A percentile compares a stretch with the other conserved stretches of the same genome.
phyloP scores from a whole-genome alignment of 2,888 invertebrate species.

The Carpatolechia fugitivella region DNA sequence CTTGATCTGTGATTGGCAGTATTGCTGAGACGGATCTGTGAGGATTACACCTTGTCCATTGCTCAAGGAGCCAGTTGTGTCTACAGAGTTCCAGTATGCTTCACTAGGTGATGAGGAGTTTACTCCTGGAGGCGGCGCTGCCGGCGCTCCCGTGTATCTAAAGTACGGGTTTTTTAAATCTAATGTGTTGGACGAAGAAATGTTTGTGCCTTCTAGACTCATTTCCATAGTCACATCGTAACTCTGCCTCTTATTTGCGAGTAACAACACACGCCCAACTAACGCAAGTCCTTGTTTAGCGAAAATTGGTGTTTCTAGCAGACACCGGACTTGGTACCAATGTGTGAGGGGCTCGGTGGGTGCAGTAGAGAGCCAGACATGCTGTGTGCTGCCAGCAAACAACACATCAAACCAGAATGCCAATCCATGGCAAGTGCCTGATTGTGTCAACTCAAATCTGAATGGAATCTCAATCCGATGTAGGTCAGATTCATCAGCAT shows the following conservation, averaged over 20 bases:
- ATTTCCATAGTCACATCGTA: constrained; percentile 99
- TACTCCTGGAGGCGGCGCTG: constrained; percentile 94
- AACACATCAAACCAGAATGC: constrained; percentile 99
- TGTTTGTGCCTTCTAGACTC: constrained; percentile 91
- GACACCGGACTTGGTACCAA: constrained; percentile 99
- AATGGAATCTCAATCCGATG: constrained; percentile 97
- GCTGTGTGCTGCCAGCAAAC: constrained; percentile 93
- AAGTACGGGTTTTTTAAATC: constrained; percentile 99
- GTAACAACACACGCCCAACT: constrained; percentile 90
- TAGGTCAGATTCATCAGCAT: constrained; percentile 94
- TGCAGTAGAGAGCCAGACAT: constrained; percentile 99
- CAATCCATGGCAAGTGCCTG: constrained; percentile 96
- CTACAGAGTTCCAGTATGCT: constrained; percentile 92
- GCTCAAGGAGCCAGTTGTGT: constrained; percentile 81
- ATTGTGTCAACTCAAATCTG: constrained; percentile 93
- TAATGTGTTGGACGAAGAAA: constrained; percentile 92
- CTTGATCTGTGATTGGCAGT: constrained; percentile 69
- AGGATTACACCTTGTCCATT: constrained; percentile 69
- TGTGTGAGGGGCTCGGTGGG: constrained; percentile 99
- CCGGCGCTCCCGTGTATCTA: constrained; percentile 95
- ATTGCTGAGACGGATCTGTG: constrained; percentile 64
- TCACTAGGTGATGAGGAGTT: constrained; percentile 96
- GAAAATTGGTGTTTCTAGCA: constrained; percentile 95
- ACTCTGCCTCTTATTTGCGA: constrained; percentile 98
- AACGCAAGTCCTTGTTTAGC: constrained; percentile 96